phyloP scores from a whole-genome alignment of 1,140 invertebrate genomes.

The Heliconius hewitsoni region DNA sequence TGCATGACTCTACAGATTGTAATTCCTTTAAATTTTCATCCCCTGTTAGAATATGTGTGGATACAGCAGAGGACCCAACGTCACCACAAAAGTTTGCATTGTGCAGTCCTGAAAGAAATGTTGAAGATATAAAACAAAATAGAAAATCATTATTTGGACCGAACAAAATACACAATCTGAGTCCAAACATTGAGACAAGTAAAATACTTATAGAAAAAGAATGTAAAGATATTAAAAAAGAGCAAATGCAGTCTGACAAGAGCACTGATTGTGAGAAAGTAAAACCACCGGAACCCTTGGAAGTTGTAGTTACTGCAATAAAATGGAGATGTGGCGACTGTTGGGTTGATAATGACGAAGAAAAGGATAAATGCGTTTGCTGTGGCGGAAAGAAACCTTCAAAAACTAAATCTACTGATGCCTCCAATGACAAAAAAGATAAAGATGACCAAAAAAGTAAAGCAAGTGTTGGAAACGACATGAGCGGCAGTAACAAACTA shows the following conservation, averaged over 20 bases:
- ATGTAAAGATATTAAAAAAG: conserved; percentile 26
- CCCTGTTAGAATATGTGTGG: conserved; percentile 49
- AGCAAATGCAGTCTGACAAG: conserved; percentile 29
- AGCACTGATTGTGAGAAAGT: conserved; percentile 44
- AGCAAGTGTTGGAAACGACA: background rate
- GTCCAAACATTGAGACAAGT: background rate
- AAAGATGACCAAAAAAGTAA: background rate
- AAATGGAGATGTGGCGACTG: conserved; percentile 83
- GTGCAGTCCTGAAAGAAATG: conserved; percentile 40
- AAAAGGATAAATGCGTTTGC: conserved; percentile 83
- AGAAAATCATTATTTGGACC: background rate
- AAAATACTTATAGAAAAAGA: background rate
- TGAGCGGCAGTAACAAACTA: background rate
- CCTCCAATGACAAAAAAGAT: background rate
- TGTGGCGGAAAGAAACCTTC: conserved; percentile 78
- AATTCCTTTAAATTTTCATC: conserved; percentile 47
- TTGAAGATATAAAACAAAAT: conserved; percentile 24
- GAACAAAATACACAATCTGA: background rate
- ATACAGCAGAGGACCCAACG: conserved; percentile 28
- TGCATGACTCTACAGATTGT: conserved; percentile 3
- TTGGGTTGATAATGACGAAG: conserved; percentile 84
- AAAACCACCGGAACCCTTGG: background rate
- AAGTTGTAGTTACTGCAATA: background rate
- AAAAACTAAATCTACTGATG: background rate
- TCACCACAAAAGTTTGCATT: conserved; percentile 50